Base-by-base conservation (phyloP, 2,113 vertebrate genomes). In the Ceratotherium simum region DNA sequence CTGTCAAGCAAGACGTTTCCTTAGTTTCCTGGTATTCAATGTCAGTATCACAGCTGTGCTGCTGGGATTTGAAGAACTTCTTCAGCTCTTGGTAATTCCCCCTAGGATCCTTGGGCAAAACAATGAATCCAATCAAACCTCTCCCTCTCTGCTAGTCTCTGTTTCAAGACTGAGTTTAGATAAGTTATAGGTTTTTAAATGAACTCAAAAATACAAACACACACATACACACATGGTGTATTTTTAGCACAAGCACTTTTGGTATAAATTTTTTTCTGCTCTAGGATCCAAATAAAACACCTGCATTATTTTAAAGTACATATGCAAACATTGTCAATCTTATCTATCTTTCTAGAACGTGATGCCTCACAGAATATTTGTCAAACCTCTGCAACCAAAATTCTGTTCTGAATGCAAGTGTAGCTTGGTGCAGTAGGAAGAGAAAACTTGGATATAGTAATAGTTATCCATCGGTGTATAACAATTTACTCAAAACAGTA, bases 11-110 rank as follows among this genome's bases (percentile, higher is more conserved):
- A 70, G 92, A 67, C 27, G 0, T 58, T 79, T 84, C 60, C 75
- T 96, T 84, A n/a, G 75, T 92, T 96, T 93, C 48, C 58, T 56
- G 21, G 65, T 64, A 42, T 81, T 85, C 42, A 6, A 0, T 92
- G n/a, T 87, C 87, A 84, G 3, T 29, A 69, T 73, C 76, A 51
- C 88, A 91, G 90, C 80, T 97, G 72, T 92, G 95, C 94, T 89
- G 48, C 76, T 82, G 90, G 85, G 54, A 82, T 81, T n/a, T 76
- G 65, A 86, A 62, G 54, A 85, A 76, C 46, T 73, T 56, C 62
- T 48, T 95, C 25, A 73, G 42, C 20, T 92, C 60, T 82, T 86
- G 29, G 31, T 79, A 90, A 95, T 90, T 95, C 36, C 60, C 56
- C 31, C 18, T 54, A 83, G 60, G 48, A 93, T 89, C 51, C 56